Conservation (phyloP, 2,113 vertebrate species). For the Pelodiscus sinensis region DNA sequence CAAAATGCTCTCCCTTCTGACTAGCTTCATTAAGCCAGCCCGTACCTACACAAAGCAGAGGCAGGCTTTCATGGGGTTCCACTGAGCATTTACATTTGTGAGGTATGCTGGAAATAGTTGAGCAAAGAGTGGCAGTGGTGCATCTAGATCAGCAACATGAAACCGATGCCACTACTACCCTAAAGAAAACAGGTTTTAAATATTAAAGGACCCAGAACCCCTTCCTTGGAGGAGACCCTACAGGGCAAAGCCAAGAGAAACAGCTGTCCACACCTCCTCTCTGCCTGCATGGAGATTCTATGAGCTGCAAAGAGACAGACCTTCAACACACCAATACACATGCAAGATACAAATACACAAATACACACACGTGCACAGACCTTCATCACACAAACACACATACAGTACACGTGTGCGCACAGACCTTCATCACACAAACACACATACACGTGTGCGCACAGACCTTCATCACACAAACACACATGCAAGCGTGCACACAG, state of each 20-base stretch:
- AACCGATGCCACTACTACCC: neutral
- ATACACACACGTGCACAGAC: no score
- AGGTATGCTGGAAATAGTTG: no score
- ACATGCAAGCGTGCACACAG: neutral
- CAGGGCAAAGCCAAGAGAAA: fast-evolving
- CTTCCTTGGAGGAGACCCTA: neutral
- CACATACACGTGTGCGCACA: fast-evolving
- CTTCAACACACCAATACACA: neutral
- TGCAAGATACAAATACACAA: no score
- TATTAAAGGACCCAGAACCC: fast-evolving
- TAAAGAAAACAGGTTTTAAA: fast-evolving
- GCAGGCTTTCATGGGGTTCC: neutral
- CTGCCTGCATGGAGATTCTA: neutral
- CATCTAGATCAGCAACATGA: neutral
- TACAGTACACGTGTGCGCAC: no score
- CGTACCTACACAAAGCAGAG: neutral
- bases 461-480: fast-evolving
- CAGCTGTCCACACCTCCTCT: neutral
- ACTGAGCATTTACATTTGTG: neutral
- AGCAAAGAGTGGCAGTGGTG: neutral
- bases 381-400: no score
- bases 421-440: no score
- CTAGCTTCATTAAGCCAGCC: neutral
- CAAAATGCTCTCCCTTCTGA: neutral
- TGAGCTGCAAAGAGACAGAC: neutral